phyloP scores from a whole-genome alignment of 2,888 invertebrate genomes.

The Lapara coniferarum region DNA sequence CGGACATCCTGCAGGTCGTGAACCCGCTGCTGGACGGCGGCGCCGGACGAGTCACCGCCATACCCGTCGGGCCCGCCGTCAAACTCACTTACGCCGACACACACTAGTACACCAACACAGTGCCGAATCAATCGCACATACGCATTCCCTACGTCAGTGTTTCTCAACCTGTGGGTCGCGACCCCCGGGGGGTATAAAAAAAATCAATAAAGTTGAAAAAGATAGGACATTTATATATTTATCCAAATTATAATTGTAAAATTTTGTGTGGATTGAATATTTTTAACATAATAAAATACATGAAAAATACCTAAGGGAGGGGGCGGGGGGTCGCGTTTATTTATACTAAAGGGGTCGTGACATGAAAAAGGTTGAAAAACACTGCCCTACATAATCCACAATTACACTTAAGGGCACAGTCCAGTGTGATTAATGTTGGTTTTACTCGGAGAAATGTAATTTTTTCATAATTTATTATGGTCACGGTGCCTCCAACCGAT shows the following conservation, averaged over 20 bases:
- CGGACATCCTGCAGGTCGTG: conserved; percentile 81
- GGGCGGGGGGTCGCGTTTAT: too few species aligned
- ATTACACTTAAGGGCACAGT: not conserved
- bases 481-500: not conserved
- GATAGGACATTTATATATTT: too few species aligned
- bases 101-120: conserved; percentile 45
- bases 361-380: too few species aligned
- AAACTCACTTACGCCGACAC: conserved; percentile 68
- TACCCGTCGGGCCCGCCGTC: conserved; percentile 74
- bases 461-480: not conserved
- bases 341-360: too few species aligned
- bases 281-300: too few species aligned
- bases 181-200: too few species aligned
- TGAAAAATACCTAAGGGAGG: too few species aligned
- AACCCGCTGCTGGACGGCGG: conserved; percentile 78
- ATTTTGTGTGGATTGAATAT: too few species aligned
- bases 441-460: not conserved
- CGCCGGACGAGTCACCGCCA: conserved; percentile 75
- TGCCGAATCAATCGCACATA: conserved; percentile 28
- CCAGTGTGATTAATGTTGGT: not conserved
- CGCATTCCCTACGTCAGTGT: too few species aligned
- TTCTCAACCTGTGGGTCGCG: too few species aligned
- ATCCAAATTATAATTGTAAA: too few species aligned
- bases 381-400: not conserved
- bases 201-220: too few species aligned